These are phyloP conservation scores for Tetrapedia diversipes DNA, from an alignment of 2,888 invertebrate species.

Conservation along the genomic window DNA sequence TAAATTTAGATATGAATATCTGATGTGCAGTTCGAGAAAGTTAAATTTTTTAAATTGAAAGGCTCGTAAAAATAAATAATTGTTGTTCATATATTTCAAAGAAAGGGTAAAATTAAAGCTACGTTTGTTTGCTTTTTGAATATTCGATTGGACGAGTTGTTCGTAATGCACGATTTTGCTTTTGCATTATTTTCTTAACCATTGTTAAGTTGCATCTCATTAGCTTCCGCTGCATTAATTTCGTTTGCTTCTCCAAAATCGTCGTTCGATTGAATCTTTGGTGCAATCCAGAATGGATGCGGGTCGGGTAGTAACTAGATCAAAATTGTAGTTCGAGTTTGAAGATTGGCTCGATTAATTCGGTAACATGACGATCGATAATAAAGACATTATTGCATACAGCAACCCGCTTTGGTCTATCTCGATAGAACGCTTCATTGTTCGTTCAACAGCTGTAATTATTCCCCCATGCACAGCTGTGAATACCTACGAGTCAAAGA, in stretches of 20 bases:
- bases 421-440: neutral
- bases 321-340: neutral
- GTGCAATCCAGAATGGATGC: neutral
- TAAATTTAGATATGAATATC: no score
- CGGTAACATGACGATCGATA: slow-evolving; percentile 4
- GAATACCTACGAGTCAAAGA: neutral
- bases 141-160: no score
- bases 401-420: slow-evolving; percentile 3
- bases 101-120: no score
- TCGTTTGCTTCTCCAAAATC: neutral
- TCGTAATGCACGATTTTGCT: neutral
- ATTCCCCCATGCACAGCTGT: slow-evolving; percentile 19
- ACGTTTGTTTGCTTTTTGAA: no score
- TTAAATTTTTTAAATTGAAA: no score
- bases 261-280: neutral
- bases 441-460: slow-evolving; percentile 43
- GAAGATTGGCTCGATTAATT: slow-evolving; percentile 22
- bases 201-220: neutral
- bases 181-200: neutral
- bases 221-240: neutral
- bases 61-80: no score
- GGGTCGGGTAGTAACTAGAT: neutral
- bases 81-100: no score
- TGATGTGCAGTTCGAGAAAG: no score
- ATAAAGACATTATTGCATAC: neutral